Percentiles rank a stretch among this genome's conserved stretches.
These are phyloP conservation scores for Rhinogobio ventralis DNA, from an alignment of 2,797 vertebrate genomes.

Conservation along the genomic window DNA sequence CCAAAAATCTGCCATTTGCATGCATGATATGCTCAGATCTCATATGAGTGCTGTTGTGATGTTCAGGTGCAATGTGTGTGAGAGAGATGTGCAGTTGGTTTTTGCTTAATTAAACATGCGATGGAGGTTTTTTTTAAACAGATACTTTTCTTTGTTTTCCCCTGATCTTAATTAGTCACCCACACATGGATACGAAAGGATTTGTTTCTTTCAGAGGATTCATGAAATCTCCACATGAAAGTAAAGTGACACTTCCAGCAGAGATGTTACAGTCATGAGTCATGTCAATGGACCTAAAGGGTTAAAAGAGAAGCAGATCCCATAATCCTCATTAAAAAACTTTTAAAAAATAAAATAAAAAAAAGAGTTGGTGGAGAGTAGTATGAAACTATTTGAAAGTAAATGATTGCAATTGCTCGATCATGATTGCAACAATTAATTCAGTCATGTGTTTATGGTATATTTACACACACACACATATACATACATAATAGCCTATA, in stretches of 20 bases:
- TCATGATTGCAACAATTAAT: slow-evolving; percentile 1
- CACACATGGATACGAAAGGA: slow-evolving; percentile 29
- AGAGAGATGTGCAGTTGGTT: slow-evolving; percentile 7
- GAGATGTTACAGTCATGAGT: slow-evolving; percentile 50
- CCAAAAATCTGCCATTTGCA: neutral
- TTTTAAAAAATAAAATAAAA: too few species aligned
- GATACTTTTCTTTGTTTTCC: slow-evolving; percentile 39
- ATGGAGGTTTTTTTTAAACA: slow-evolving; percentile 25
- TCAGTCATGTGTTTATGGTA: neutral
- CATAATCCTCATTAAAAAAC: neutral
- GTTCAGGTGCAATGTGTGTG: neutral
- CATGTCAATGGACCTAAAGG: slow-evolving; percentile 54
- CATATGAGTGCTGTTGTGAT: neutral
- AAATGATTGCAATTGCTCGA: neutral
- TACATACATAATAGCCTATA: too few species aligned
- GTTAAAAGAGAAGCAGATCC: slow-evolving; percentile 28
- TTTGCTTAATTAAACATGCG: slow-evolving; percentile 33
- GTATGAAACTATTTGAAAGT: neutral
- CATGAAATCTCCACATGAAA: slow-evolving; percentile 48
- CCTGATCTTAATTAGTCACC: slow-evolving; percentile 57
- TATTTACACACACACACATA: neutral
- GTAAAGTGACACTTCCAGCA: slow-evolving; percentile 42
- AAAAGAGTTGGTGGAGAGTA: neutral
- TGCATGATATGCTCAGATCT: neutral
- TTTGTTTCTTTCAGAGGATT: slow-evolving; percentile 53